Evolutionary conservation across 2,797 vertebrate genomes (phyloP).

Genomic region (Kryptolebias ocellatus): DNA sequence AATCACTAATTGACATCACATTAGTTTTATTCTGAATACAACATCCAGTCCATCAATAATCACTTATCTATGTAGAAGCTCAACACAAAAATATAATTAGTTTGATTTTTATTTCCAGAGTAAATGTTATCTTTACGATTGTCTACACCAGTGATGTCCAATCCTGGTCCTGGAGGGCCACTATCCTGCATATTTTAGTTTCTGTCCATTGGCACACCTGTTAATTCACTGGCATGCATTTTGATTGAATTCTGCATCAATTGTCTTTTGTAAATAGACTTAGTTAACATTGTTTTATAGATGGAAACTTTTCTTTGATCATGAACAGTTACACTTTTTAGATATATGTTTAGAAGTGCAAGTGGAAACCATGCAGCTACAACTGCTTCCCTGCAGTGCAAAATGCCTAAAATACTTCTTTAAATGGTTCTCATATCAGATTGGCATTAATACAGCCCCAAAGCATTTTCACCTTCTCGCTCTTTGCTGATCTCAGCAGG

Average conservation of each 20-base stretch:
- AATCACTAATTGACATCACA: constrained; percentile 84
- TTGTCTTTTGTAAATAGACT: too few relatives aligned
- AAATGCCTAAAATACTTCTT: constrained; percentile 53
- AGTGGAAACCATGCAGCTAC: constrained; percentile 48
- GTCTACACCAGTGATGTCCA: too few relatives aligned
- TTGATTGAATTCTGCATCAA: not conserved
- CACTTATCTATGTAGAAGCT: constrained; percentile 69
- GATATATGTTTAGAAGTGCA: constrained; percentile 16
- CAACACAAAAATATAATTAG: constrained; percentile 46
- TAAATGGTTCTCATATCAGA: constrained; percentile 56
- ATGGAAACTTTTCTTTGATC: too few relatives aligned
- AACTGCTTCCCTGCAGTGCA: constrained; percentile 55
- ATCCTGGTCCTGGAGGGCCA: too few relatives aligned
- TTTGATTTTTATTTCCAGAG: constrained; percentile 46
- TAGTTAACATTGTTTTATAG: too few relatives aligned
- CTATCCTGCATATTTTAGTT: too few relatives aligned
- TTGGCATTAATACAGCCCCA: constrained; percentile 49
- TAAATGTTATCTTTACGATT: constrained; percentile 37
- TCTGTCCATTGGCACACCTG: too few relatives aligned
- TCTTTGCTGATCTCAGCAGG: constrained; percentile 70
- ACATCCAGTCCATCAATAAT: constrained; percentile 80
- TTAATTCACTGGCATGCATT: not conserved
- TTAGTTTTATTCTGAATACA: constrained; percentile 82
- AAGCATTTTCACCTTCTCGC: constrained; percentile 41
- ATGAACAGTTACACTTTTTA: too few relatives aligned